phyloP scores from a whole-genome alignment of 2,888 invertebrate species.

The Eledone cirrhosa region DNA sequence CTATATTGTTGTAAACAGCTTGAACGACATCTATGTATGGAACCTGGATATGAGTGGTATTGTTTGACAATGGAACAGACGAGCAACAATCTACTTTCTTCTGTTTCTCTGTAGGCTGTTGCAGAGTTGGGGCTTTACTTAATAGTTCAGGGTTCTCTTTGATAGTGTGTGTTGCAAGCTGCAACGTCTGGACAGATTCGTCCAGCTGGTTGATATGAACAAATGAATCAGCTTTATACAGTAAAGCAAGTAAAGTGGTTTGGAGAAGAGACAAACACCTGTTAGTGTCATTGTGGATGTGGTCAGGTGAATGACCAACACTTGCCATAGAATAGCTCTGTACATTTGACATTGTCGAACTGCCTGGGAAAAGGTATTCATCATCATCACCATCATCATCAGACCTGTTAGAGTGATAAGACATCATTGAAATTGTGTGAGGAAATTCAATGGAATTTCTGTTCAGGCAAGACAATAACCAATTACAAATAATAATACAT shows the following conservation, averaged over 20 bases:
- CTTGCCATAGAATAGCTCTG: not conserved
- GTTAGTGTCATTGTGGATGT: not conserved
- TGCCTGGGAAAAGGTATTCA: not conserved
- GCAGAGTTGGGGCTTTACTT: not conserved
- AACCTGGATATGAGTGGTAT: not conserved
- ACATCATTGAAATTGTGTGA: not conserved
- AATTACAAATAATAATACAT: not conserved
- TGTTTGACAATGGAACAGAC: not conserved
- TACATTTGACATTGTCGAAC: not conserved
- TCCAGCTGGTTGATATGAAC: not conserved
- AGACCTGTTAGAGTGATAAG: not conserved
- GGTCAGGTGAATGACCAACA: not conserved
- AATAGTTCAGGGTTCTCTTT: not conserved
- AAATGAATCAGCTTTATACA: constrained; percentile 11
- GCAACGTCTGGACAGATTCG: not conserved
- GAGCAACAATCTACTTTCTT: not conserved
- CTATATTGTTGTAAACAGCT: constrained; percentile 8
- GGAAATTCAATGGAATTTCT: not conserved
- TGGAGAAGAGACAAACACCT: not conserved
- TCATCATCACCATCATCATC: constrained; percentile 6
- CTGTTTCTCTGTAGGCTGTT: not conserved
- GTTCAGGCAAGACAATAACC: not conserved
- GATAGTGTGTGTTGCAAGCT: not conserved
- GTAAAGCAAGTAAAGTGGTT: not conserved
- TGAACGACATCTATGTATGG: not conserved